Evolutionary conservation across 2,888 invertebrate genomes (phyloP).

Genomic region (Spodoptera littoralis): DNA sequence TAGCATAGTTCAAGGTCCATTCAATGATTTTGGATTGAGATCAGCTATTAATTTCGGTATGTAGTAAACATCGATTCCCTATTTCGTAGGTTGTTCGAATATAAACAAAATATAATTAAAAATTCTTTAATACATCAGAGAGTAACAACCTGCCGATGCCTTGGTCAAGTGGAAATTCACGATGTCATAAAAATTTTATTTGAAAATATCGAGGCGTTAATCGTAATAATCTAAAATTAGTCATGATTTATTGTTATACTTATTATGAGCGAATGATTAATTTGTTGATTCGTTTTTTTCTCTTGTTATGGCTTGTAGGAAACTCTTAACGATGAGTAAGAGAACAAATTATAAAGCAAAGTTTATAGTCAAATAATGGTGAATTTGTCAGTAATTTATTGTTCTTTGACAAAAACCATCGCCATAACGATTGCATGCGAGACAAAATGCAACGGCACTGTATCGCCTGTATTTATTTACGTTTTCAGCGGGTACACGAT

Average conservation of each 20-base stretch:
- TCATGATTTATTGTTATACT: no score
- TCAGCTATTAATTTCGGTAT: no score
- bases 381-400: conserved; percentile 5
- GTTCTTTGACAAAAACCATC: conserved; percentile 46
- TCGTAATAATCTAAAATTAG: conserved; percentile 10
- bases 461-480: conserved; percentile 50
- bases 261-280: neutral
- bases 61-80: no score
- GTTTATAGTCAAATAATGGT: neutral
- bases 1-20: no score
- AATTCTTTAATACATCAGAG: conserved; percentile 4
- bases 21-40: no score
- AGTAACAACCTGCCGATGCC: conserved; percentile 37
- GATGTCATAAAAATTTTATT: conserved; percentile 16
- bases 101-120: conserved; percentile 5
- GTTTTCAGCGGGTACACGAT: conserved; percentile 52
- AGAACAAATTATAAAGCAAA: neutral
- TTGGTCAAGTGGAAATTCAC: conserved; percentile 29
- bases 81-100: neutral
- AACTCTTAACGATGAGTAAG: conserved; percentile 2
- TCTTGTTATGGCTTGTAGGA: neutral
- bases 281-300: neutral
- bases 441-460: conserved; percentile 55
- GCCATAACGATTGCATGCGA: conserved; percentile 57
- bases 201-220: conserved; percentile 17